Evolutionary conservation across 2,113 vertebrate species (phyloP).

Genomic region (Scytalopus superciliaris): DNA sequence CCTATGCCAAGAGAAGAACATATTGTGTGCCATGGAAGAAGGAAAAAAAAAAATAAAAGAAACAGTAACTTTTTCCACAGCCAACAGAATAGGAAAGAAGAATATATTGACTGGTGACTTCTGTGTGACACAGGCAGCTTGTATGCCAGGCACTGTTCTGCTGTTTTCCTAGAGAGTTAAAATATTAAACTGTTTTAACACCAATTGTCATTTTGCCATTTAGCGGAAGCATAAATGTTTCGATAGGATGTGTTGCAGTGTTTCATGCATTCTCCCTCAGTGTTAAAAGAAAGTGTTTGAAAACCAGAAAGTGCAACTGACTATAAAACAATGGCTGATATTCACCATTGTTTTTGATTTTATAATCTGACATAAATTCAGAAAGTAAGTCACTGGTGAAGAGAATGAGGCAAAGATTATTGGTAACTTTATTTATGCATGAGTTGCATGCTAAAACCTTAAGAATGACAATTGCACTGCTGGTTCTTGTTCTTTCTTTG

Average conservation of each 20-base stretch:
- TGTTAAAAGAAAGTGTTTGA: background rate
- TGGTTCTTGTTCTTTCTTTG: background rate
- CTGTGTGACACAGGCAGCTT: background rate
- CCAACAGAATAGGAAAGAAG: background rate
- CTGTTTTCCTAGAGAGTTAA: background rate
- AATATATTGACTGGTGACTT: background rate
- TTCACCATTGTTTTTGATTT: background rate
- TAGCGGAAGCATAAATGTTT: background rate
- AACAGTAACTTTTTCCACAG: background rate
- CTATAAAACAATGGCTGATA: background rate
- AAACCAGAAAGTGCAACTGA: background rate
- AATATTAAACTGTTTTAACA: background rate
- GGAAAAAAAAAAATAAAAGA: background rate
- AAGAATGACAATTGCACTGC: background rate
- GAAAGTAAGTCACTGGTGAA: background rate
- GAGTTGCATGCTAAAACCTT: background rate
- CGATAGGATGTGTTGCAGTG: background rate
- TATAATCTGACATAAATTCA: background rate
- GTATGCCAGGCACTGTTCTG: background rate
- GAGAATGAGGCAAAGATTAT: background rate
- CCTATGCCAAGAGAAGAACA: background rate
- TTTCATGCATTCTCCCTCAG: background rate
- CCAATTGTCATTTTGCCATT: background rate
- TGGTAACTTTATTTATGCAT: background rate
- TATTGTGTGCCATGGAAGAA: background rate